Percentiles rank a stretch among this genome's conserved stretches.
Conservation (phyloP, 2,113 vertebrate genomes). For the Festucalex cinctus region DNA sequence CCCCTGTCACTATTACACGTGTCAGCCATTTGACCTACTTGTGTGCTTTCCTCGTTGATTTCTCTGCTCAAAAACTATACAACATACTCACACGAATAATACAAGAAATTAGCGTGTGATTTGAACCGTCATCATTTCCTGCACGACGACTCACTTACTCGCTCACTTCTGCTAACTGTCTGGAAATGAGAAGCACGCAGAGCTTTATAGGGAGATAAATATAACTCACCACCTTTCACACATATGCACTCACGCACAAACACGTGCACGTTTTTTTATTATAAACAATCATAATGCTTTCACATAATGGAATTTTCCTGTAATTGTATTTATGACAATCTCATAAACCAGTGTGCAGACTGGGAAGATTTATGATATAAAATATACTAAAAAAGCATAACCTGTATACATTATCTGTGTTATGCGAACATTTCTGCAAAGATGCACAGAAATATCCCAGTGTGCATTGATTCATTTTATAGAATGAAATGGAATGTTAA, state of each 20-base stretch:
- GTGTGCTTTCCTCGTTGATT: not conserved
- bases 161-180: constrained; percentile 40
- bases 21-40: not conserved
- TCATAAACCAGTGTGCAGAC: too few species aligned
- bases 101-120: constrained; percentile 12
- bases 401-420: too few species aligned
- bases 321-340: too few species aligned
- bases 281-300: not conserved
- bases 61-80: not conserved
- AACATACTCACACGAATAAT: not conserved
- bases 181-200: constrained; percentile 30
- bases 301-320: not conserved
- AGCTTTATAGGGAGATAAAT: constrained; percentile 43
- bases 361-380: too few species aligned
- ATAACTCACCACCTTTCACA: constrained; percentile 21
- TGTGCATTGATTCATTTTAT: too few species aligned
- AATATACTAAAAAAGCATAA: too few species aligned
- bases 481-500: too few species aligned
- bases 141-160: constrained; percentile 15
- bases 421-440: too few species aligned
- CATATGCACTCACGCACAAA: not conserved
- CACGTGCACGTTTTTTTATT: not conserved
- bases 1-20: not conserved
- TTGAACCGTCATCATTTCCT: constrained; percentile 22
- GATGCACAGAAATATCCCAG: too few species aligned